Evolutionary conservation across 2,113 vertebrate genomes (phyloP), one percentile per base, ranked within the genome.

Genomic region (Indicator maculatus): DNA sequence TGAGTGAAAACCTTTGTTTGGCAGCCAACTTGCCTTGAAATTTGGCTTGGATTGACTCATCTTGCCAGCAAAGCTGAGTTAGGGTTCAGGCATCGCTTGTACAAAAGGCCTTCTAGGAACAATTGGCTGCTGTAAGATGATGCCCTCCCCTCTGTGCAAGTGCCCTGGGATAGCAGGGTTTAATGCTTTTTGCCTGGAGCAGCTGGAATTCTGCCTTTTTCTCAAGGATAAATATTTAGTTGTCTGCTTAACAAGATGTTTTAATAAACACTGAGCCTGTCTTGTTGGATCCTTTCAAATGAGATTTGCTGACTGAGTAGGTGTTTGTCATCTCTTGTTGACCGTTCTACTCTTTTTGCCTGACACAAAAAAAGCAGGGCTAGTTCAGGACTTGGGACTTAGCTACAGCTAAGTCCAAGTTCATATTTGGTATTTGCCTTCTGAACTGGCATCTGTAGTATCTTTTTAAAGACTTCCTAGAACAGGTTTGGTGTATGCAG

Each of bases 201-300:
- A 78, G 18, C 61, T 90, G 86, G 73, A 88, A 72, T 27, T 77
- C 33, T 1, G 2, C 61, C 65, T 70, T 58, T 93, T 91, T 41
- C 73, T 95, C 21, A 31, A 74, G 70, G 65, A 75, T 72, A 87
- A 86, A 61, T 90, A 72, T 81, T 95, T 93, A 81, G 38, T 69
- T 91, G 72, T 24, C 72, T 0, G 0, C 30, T 72, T 76, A 88
- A 83, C 36, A 39, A 58, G 44, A 75, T 86, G 69, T 39, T 53
- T 89, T 78, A 75, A 33, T 47, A 65, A 88, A 45, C 58, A 74
- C 28, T 3, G 5, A 83, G 53, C 18, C 55, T 55, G 30, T 53
- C 41, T 91, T 3, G 0, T 31, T 85, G 45, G 19, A 45, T 83
- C 50, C 41, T 84, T 89, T 70, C 47, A 36, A 76, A 44, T 87